A percentile compares a stretch with the other conserved stretches of the same genome.
Conservation (phyloP, 2,797 vertebrate genomes). For the Myotis findleyi region DNA sequence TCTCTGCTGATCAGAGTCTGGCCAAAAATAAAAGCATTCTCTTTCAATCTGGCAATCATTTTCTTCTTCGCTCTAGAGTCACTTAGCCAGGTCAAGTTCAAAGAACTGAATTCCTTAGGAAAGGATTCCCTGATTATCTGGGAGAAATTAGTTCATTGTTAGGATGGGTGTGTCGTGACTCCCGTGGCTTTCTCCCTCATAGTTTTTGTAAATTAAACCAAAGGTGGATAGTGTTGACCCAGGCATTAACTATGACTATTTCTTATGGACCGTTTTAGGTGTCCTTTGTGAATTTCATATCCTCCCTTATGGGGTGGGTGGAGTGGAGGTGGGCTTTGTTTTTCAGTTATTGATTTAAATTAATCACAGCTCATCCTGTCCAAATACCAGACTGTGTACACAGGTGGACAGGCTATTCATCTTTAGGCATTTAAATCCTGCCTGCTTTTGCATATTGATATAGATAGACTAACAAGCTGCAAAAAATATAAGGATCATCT, state of each 20-base stretch:
- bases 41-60: constrained; percentile 57
- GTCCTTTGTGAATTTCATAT: constrained; percentile 41
- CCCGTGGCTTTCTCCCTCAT: constrained; percentile 21
- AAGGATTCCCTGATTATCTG: constrained; percentile 53
- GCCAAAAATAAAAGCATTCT: constrained; percentile 55
- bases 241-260: background rate
- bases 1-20: constrained; percentile 44
- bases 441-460: constrained; percentile 62
- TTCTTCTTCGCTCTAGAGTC: constrained; percentile 48
- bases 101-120: constrained; percentile 59
- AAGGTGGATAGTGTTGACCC: constrained; percentile 37
- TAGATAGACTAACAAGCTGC: constrained; percentile 57
- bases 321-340: constrained; percentile 10
- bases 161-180: background rate
- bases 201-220: constrained; percentile 54
- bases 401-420: constrained; percentile 67
- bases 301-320: constrained; percentile 45
- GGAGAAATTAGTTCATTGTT: constrained; percentile 56
- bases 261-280: constrained; percentile 14
- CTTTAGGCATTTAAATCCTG: constrained; percentile 50
- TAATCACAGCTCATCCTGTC: constrained; percentile 65
- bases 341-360: constrained; percentile 74
- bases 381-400: constrained; percentile 72
- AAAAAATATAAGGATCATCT: constrained; percentile 64
- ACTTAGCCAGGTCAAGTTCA: constrained; percentile 59